Base-by-base conservation (phyloP, 2,888 invertebrate genomes). In the Camponotus fellah region DNA sequence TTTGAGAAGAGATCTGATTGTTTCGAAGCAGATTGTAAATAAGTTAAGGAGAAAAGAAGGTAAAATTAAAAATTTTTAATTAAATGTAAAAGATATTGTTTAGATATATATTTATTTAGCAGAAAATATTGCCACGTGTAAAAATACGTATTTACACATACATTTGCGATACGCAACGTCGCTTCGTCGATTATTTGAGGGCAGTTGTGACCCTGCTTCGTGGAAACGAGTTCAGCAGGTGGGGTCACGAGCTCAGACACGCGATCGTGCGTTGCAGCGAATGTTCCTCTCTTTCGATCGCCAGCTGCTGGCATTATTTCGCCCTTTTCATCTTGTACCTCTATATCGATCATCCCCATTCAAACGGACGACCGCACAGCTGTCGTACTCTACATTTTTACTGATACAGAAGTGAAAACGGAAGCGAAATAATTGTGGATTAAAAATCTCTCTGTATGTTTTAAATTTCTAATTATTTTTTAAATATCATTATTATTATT, bases 151-250 rank as follows among this genome's bases (percentile, higher is more conserved):
- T 62, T 74, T 14, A 17, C 32, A n/a, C 62, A n/a, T 53, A 8
- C 49, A n/a, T 53, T 64, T 65, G 10, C n/a, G 40, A 12, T 32
- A 53, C 26, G 60, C 60, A 74, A 43, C 40, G 26, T 40, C n/a
- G 37, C 34, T 21, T n/a, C 5, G 58, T 62, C 56, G 43, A 46
- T 65, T 58, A 68, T 77, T 68, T 46, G 77, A 58, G 43, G 43
- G 60, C 21, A 68, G 8, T 60, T 79, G 68, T 46, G 43, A 69
- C 53, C 53, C 49, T 69, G 58, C 79, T 71, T 79, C 69, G 53
- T 34, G 65, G 64, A 82, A 82, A 82, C 82, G 76, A 53, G 82
- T 82, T 82, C 82, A 82, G 76, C 82, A 82, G 66, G 82, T 82
- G 76, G 62, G 82, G 82, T 82, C 76, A 68, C 76, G 76, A 66